These are phyloP conservation scores for Aphis gossypii DNA, from an alignment of 1,140 invertebrate genomes.

Conservation along the genomic window DNA sequence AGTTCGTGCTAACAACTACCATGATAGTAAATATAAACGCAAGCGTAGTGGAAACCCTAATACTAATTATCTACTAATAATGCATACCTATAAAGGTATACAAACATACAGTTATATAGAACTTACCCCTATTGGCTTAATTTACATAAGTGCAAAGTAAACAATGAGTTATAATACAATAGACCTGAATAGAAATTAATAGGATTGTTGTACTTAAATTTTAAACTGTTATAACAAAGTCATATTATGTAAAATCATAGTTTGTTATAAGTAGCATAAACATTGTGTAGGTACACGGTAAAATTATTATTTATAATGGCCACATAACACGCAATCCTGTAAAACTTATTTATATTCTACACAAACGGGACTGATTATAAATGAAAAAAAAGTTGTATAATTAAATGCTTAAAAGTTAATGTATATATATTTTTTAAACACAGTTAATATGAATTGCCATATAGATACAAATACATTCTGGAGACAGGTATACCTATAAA, in stretches of 20 bases:
- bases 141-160: background rate
- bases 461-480: background rate
- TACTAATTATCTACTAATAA: background rate
- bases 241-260: background rate
- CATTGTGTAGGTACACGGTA: background rate
- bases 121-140: background rate
- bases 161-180: background rate
- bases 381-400: background rate
- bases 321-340: background rate
- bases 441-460: background rate
- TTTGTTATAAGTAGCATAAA: background rate
- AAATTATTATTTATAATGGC: slow-evolving; percentile 40
- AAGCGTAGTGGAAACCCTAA: too few relatives aligned
- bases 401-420: background rate
- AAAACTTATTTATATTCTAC: background rate
- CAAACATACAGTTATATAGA: background rate
- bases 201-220: background rate
- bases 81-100: background rate
- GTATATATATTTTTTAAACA: background rate
- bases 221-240: slow-evolving; percentile 6
- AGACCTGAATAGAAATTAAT: background rate
- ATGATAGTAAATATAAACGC: background rate
- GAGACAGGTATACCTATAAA: background rate
- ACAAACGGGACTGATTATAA: background rate
- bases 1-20: background rate